Conservation (phyloP, 2,888 invertebrate genomes). For the Theretra japonica region DNA sequence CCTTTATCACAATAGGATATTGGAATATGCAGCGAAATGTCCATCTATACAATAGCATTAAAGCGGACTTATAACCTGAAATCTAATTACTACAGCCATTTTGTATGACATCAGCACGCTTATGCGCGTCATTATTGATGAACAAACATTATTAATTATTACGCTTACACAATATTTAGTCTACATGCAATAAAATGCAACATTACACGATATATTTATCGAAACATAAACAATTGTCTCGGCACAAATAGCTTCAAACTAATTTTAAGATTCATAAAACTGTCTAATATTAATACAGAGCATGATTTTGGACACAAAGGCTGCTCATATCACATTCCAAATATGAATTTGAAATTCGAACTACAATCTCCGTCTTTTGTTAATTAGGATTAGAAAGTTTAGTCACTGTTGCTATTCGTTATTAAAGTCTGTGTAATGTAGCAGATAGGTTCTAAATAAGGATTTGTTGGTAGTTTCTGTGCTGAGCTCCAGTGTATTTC, state of each 20-base stretch:
- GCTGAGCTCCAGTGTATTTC: slow-evolving; percentile 34
- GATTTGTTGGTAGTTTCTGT: slow-evolving; percentile 24
- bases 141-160: no score
- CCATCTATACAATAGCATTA: background rate
- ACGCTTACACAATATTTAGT: background rate
- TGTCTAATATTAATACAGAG: no score
- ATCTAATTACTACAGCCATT: background rate
- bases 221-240: background rate
- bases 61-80: background rate
- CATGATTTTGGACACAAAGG: no score
- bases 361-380: no score
- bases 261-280: background rate
- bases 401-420: background rate
- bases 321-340: no score
- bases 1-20: background rate
- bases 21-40: background rate
- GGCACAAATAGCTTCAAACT: background rate
- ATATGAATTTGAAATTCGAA: no score
- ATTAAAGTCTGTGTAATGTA: background rate
- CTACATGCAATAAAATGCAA: background rate
- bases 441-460: slow-evolving; percentile 4
- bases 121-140: background rate
- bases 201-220: background rate
- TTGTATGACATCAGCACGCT: background rate
- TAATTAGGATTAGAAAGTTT: no score